Evolutionary conservation across 2,113 vertebrate genomes (phyloP), one percentile per base, ranked within the genome.

Genomic region (Leuciscus idus): DNA sequence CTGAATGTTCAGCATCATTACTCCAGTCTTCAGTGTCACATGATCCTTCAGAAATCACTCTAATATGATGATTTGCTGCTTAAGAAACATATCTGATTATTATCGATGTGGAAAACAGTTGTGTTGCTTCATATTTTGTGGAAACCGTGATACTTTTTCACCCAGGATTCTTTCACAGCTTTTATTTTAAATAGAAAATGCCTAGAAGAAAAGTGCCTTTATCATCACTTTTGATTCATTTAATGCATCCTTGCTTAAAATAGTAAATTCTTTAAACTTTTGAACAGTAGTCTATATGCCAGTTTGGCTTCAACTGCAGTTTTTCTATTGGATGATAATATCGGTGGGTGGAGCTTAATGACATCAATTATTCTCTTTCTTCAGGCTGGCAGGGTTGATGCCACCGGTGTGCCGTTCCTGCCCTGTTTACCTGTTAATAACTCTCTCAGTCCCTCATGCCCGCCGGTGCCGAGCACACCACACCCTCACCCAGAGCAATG

Each of bases 341-440:
- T 15, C 6, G 7, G 75, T 36, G 62, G 46, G 55, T 28, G 46
- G 74, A 50, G 57, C 52, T 46, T 78, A 55, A 33, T n/a, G 13
- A 73, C 57, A 57, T 78, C 17, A 26, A 2, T 66, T 26, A 6
- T 26, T 39, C 94, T 95, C 95, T 96, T 95, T 95, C 70, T 26
- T 9, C 64, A 59, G 7, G 36, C 94, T 93, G 76, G 8, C 15
- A 7, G 39, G 26, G 39, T 81, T 82, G 62, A 52, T 70, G 48
- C 28, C 57, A 46, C 36, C 7, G 0, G 6, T 28, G 78, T 81
- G 76, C 26, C 80, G 55, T 76, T 93, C 94, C 95, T 59, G 94
- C 94, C 91, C 92, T 95, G 94, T 95, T 92, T 93, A 94, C 94
- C 93, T 94, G 95, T 93, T 88, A 85, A 83, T 88, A 94, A 95